These are phyloP conservation scores for Anorthoa munda DNA, from an alignment of 2,888 invertebrate species.

Conservation along the genomic window DNA sequence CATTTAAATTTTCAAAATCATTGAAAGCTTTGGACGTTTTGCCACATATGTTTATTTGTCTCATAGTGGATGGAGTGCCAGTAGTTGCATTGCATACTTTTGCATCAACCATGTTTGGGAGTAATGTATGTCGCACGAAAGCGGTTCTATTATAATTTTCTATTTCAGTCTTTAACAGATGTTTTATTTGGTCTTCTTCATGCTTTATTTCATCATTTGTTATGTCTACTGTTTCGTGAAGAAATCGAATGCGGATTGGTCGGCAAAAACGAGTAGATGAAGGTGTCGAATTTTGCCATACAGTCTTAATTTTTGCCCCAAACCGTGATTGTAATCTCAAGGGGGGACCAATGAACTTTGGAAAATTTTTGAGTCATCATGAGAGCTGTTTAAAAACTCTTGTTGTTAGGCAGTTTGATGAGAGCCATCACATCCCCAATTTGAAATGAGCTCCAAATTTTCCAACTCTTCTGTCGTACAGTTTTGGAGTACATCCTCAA, in stretches of 20 bases:
- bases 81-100: constrained; percentile 19
- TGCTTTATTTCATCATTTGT: constrained; percentile 13
- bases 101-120: constrained; percentile 8
- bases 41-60: constrained; percentile 11
- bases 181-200: background rate
- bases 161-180: background rate
- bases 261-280: constrained; percentile 9
- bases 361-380: constrained; percentile 5
- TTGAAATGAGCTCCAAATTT: constrained; percentile 6
- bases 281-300: constrained; percentile 7
- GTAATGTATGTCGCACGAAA: constrained; percentile 8
- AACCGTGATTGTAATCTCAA: background rate
- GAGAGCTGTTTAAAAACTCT: constrained; percentile 6
- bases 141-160: background rate
- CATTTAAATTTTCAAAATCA: background rate
- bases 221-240: constrained; percentile 10
- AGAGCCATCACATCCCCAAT: constrained; percentile 7
- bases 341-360: constrained; percentile 9
- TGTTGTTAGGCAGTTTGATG: background rate
- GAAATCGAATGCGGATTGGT: constrained; percentile 5
- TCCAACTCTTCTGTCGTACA: constrained; percentile 5
- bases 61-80: constrained; percentile 11
- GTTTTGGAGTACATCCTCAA: constrained; percentile 10
- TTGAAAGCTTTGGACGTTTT: constrained; percentile 16
- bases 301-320: constrained; percentile 1